Conservation (phyloP, 1,140 invertebrate genomes). For the Phocides pigmalion region DNA sequence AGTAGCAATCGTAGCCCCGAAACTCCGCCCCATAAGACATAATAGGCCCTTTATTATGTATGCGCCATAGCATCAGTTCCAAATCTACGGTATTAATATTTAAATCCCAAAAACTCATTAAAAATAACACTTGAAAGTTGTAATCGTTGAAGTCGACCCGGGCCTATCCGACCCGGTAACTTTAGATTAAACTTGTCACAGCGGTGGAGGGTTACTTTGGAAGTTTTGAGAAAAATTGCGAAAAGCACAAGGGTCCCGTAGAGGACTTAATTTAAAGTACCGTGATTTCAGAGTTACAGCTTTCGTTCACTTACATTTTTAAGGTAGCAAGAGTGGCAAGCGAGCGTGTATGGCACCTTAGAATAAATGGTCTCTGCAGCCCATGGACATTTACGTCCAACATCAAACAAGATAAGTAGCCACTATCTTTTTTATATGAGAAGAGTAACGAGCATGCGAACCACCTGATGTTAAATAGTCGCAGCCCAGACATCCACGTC, state of each 20-base stretch:
- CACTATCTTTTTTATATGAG: too few species aligned
- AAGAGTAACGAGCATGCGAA: too few species aligned
- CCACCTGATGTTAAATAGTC: too few species aligned
- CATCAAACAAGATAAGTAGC: too few species aligned
- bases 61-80: constrained; percentile 35
- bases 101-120: constrained; percentile 66
- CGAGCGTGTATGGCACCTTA: too few species aligned
- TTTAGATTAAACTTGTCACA: constrained; percentile 74
- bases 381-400: too few species aligned
- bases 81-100: constrained; percentile 63
- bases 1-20: not conserved
- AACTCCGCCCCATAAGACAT: constrained; percentile 26
- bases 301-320: too few species aligned
- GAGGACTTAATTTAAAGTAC: constrained; percentile 44
- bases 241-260: constrained; percentile 27
- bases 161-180: constrained; percentile 57
- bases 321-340: too few species aligned
- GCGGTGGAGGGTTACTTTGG: constrained; percentile 50
- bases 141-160: constrained; percentile 58
- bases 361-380: too few species aligned
- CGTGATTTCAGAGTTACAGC: constrained; percentile 33
- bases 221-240: constrained; percentile 53
- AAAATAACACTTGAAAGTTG: constrained; percentile 72
- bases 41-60: constrained; percentile 44
- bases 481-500: too few species aligned